These are phyloP conservation scores for Bellardia pandia DNA, from an alignment of 2,888 invertebrate species.

Conservation along the genomic window DNA sequence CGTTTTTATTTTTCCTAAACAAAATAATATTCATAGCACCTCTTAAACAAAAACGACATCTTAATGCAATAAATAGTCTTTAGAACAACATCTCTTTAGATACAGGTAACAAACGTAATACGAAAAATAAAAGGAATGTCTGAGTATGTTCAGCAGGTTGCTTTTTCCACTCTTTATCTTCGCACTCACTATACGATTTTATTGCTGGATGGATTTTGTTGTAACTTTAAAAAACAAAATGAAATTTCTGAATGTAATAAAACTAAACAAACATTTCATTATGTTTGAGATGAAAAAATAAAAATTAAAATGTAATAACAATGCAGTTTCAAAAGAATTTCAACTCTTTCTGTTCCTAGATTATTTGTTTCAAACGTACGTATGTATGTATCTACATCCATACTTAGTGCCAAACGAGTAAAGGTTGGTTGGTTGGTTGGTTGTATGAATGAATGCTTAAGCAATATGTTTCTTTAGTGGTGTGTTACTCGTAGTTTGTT, in stretches of 20 bases:
- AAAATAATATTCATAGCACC: slow-evolving; percentile 32
- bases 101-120: slow-evolving; percentile 60
- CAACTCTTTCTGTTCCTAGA: slow-evolving; percentile 39
- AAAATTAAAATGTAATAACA: slow-evolving; percentile 42
- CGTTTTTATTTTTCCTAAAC: slow-evolving; percentile 4
- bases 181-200: background rate
- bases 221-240: slow-evolving; percentile 61
- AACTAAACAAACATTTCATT: slow-evolving; percentile 71
- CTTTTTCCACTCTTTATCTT: slow-evolving; percentile 38
- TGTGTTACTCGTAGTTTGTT: slow-evolving; percentile 40
- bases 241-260: slow-evolving; percentile 63
- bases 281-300: slow-evolving; percentile 47
- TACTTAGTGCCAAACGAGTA: background rate
- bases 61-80: slow-evolving; percentile 71
- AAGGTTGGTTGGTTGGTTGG: slow-evolving; percentile 6
- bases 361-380: background rate
- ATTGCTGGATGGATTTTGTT: slow-evolving; percentile 22
- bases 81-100: slow-evolving; percentile 40
- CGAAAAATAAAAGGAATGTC: slow-evolving; percentile 35
- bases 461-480: background rate
- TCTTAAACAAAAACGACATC: slow-evolving; percentile 66
- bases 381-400: background rate
- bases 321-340: slow-evolving; percentile 56
- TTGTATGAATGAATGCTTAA: slow-evolving; percentile 18
- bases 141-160: slow-evolving; percentile 49